These are phyloP conservation scores for Percopsis omiscomaycus DNA, from an alignment of 2,797 vertebrate genomes.

Conservation along the genomic window DNA sequence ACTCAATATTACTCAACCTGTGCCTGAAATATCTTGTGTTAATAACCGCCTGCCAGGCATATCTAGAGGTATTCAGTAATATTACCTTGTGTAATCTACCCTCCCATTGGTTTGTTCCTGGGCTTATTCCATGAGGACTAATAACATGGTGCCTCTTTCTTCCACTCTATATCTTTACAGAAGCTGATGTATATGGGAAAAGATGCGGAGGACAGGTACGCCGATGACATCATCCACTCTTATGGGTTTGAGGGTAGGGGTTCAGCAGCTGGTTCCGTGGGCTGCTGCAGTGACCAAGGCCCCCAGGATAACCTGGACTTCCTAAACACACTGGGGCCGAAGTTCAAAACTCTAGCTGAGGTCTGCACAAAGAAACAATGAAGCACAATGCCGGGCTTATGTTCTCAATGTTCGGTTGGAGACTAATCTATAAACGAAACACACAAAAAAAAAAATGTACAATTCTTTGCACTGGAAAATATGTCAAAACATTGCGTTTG, in stretches of 20 bases:
- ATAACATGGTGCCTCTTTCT: conserved; percentile 35
- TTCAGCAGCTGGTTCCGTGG: conserved; percentile 86
- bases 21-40: conserved; percentile 40
- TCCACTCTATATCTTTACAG: conserved; percentile 60
- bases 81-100: conserved; percentile 24
- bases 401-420: background rate
- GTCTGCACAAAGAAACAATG: conserved; percentile 75
- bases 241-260: conserved; percentile 88
- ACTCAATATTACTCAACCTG: conserved; percentile 50
- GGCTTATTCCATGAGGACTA: conserved; percentile 15
- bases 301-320: conserved; percentile 83
- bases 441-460: too few relatives aligned
- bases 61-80: conserved; percentile 38
- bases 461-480: conserved; percentile 63
- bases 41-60: conserved; percentile 53
- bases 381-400: background rate
- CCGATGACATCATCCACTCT: conserved; percentile 80
- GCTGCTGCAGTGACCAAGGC: conserved; percentile 86
- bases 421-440: too few relatives aligned
- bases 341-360: conserved; percentile 88
- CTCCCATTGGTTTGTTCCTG: conserved; percentile 3
- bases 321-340: conserved; percentile 88
- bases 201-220: conserved; percentile 78
- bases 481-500: conserved; percentile 8
- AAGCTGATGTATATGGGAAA: conserved; percentile 79